phyloP scores from a whole-genome alignment of 2,797 vertebrate genomes.

The Epinephelus awoara region DNA sequence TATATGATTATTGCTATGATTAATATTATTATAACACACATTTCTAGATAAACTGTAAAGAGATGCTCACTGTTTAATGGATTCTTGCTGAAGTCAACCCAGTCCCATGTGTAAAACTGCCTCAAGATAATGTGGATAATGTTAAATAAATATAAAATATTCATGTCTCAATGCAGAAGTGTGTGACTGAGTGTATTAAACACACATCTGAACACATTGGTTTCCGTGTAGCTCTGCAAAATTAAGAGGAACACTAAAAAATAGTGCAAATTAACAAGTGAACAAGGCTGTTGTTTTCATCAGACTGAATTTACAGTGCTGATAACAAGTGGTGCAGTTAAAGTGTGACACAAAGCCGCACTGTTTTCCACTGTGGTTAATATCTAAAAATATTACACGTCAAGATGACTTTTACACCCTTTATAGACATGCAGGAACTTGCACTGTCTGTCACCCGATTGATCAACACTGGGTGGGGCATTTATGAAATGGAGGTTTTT shows the following conservation, averaged over 20 bases:
- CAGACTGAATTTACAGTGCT: neutral
- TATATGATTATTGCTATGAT: neutral
- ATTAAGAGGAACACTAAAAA: neutral
- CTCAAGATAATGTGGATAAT: conserved; percentile 5
- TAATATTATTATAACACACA: neutral
- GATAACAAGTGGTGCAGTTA: neutral
- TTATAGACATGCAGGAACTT: neutral
- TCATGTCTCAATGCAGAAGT: neutral
- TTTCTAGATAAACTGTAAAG: neutral
- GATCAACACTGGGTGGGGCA: no score
- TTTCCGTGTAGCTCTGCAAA: neutral
- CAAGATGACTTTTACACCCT: neutral
- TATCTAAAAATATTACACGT: neutral
- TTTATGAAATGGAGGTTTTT: no score
- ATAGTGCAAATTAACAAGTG: neutral
- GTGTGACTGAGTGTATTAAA: conserved; percentile 25
- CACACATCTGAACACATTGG: neutral
- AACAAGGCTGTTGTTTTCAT: neutral
- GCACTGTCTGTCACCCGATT: no score
- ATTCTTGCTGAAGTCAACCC: neutral
- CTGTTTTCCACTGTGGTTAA: neutral
- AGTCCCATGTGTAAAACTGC: neutral
- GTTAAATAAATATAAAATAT: conserved; percentile 7
- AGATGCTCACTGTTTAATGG: neutral
- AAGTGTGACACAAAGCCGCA: neutral